phyloP scores from a whole-genome alignment of 2,888 invertebrate genomes.

The Thereva unica region DNA sequence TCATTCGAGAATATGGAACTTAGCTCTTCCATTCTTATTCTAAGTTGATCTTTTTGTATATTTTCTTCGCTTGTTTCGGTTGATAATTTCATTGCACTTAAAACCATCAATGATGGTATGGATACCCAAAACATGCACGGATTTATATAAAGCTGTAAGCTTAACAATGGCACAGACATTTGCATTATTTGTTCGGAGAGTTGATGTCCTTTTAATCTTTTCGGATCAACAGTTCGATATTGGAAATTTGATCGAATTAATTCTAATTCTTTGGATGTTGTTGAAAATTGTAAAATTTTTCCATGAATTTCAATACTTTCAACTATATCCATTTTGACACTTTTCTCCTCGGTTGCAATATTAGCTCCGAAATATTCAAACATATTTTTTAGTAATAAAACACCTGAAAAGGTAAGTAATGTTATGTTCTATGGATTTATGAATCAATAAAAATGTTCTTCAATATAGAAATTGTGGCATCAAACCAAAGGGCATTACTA shows the following conservation, averaged over 20 bases:
- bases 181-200: constrained; percentile 70
- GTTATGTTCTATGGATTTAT: neutral
- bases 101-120: constrained; percentile 65
- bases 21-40: constrained; percentile 44
- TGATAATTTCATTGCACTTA: constrained; percentile 54
- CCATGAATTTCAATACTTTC: constrained; percentile 66
- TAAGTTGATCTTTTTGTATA: constrained; percentile 37
- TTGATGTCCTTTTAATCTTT: constrained; percentile 63
- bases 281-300: constrained; percentile 49
- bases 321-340: constrained; percentile 60
- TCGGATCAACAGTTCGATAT: constrained; percentile 56
- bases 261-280: constrained; percentile 23
- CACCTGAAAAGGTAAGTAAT: constrained; percentile 42
- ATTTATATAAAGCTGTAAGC: constrained; percentile 77
- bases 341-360: constrained; percentile 58
- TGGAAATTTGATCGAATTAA: constrained; percentile 46
- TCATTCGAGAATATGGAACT: constrained; percentile 66
- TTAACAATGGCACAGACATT: constrained; percentile 70
- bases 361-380: constrained; percentile 57
- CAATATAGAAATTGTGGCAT: too few species aligned
- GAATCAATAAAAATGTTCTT: neutral
- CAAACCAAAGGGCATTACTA: too few species aligned
- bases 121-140: constrained; percentile 72
- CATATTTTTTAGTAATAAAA: constrained; percentile 50
- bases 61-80: constrained; percentile 42